These are phyloP conservation scores for Epistrophe eligans DNA, from an alignment of 2,888 invertebrate genomes.

Conservation along the genomic window DNA sequence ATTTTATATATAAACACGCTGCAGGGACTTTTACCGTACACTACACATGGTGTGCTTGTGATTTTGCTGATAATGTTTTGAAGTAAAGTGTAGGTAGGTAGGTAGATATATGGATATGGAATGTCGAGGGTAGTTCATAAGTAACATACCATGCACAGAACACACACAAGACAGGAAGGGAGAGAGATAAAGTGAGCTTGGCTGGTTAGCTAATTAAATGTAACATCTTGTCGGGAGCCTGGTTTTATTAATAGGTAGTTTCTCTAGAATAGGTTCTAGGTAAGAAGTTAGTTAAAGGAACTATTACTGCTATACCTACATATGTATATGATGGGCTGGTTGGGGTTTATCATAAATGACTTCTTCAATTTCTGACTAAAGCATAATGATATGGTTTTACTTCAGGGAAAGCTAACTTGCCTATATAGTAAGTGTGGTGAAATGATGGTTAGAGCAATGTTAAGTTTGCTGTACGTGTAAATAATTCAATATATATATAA, in stretches of 20 bases:
- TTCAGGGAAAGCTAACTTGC: not conserved
- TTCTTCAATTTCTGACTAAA: slow-evolving; percentile 39
- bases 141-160: slow-evolving; percentile 39
- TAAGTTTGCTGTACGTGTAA: slow-evolving; percentile 11
- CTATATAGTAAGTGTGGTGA: slow-evolving; percentile 5
- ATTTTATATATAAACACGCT: slow-evolving; percentile 68
- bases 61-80: slow-evolving; percentile 13
- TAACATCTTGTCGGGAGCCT: slow-evolving; percentile 70
- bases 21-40: slow-evolving; percentile 4
- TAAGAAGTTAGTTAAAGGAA: not conserved
- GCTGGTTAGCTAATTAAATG: slow-evolving; percentile 72
- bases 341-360: slow-evolving; percentile 38
- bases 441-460: not conserved
- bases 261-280: slow-evolving; percentile 5
- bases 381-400: slow-evolving; percentile 2
- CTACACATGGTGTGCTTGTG: slow-evolving; percentile 4
- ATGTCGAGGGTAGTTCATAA: slow-evolving; percentile 58
- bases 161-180: not conserved
- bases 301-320: no score
- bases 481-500: slow-evolving; percentile 14
- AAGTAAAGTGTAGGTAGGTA: no score
- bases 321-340: not conserved
- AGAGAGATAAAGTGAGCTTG: not conserved
- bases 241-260: slow-evolving; percentile 71
- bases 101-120: not conserved